These are phyloP conservation scores for Atta texana DNA, from an alignment of 1,140 invertebrate genomes.

Conservation along the genomic window DNA sequence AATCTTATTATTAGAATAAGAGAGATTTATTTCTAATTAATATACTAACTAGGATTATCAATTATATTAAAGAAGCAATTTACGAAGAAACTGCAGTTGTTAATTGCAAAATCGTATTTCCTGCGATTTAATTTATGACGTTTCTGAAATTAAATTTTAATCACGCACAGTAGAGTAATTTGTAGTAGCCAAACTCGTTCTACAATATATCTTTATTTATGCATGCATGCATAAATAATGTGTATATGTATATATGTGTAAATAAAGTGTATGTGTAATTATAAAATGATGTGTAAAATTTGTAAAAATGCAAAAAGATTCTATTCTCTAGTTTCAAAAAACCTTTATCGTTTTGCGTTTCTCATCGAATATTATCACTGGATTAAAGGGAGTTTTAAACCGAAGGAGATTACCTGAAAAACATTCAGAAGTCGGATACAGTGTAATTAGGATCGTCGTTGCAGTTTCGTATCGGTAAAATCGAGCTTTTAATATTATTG, in stretches of 20 bases:
- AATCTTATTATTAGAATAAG: neutral
- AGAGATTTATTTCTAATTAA: constrained; percentile 6
- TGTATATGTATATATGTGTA: neutral
- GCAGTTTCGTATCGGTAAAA: neutral
- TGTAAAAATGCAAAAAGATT: neutral
- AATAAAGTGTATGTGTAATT: neutral
- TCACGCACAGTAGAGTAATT: neutral
- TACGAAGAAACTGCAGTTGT: neutral
- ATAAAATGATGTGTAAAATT: too few relatives aligned
- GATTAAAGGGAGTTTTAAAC: neutral
- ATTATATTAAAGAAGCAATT: constrained; percentile 8
- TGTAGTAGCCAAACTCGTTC: neutral
- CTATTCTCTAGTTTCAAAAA: neutral
- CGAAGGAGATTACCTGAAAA: neutral
- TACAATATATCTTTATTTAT: neutral
- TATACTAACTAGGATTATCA: neutral
- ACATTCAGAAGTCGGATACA: neutral
- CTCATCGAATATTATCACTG: too few relatives aligned
- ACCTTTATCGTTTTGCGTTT: too few relatives aligned
- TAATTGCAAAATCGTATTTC: neutral
- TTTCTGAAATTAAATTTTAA: constrained; percentile 18
- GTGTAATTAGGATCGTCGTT: neutral
- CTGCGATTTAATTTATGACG: neutral
- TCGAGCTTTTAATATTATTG: too few relatives aligned
- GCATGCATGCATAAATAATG: too few relatives aligned